Percentiles rank a stretch among this genome's conserved stretches.
Conservation (phyloP, 2,113 vertebrate genomes). For the Myotis brandtii region DNA sequence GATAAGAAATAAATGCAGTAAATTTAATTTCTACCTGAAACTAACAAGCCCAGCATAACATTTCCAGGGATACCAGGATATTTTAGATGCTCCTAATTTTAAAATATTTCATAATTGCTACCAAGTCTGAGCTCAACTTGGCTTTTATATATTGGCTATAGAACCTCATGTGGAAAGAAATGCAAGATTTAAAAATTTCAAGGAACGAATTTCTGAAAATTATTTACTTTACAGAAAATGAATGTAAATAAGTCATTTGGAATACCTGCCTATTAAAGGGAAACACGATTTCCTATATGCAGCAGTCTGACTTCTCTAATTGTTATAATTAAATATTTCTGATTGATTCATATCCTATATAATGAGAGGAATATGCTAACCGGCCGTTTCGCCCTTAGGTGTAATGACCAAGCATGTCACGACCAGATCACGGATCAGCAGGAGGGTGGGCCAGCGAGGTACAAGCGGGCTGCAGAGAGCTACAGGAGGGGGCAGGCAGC, state of each 20-base stretch:
- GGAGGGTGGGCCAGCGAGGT: too few relatives aligned
- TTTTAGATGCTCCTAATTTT: not conserved
- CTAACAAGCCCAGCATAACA: not conserved
- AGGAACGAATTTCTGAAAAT: conserved; percentile 29
- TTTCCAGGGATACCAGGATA: not conserved
- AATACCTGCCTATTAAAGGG: not conserved
- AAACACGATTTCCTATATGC: conserved; percentile 14
- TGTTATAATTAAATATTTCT: not conserved
- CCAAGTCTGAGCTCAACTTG: conserved; percentile 16
- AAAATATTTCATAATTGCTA: not conserved
- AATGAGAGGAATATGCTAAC: too few relatives aligned
- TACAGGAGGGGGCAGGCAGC: too few relatives aligned
- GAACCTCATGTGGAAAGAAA: conserved; percentile 39
- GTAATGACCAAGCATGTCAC: too few relatives aligned
- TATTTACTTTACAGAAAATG: not conserved
- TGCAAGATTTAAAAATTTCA: conserved; percentile 16
- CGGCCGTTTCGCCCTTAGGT: too few relatives aligned
- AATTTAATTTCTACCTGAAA: conserved; percentile 25
- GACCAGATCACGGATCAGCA: too few relatives aligned
- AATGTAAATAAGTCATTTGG: not conserved
- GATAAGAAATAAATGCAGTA: conserved; percentile 28
- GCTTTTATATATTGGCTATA: not conserved
- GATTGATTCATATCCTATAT: not conserved
- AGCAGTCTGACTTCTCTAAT: not conserved
- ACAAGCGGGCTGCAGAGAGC: too few relatives aligned